These are phyloP conservation scores for Ascaphus truei DNA, from an alignment of 2,113 vertebrate species.

Conservation along the genomic window DNA sequence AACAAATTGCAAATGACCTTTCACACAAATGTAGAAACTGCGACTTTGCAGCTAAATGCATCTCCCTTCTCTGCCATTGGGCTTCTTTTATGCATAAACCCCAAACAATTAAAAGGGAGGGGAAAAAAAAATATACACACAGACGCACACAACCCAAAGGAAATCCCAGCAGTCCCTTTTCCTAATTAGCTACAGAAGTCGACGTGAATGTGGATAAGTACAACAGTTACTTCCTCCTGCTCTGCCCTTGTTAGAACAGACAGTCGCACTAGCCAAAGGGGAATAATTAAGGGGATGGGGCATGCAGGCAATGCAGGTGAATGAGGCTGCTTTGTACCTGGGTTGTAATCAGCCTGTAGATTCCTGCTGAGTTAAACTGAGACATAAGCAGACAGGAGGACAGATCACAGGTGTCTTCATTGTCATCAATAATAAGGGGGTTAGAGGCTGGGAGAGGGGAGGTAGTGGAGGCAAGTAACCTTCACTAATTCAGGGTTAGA, in stretches of 20 bases:
- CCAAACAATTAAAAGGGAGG: constrained; percentile 60
- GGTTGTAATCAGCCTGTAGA: constrained; percentile 36
- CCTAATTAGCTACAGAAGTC: constrained; percentile 61
- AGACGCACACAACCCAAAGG: not conserved
- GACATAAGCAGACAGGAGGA: constrained; percentile 25
- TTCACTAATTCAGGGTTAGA: too few relatives aligned
- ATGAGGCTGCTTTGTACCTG: not conserved
- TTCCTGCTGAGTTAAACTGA: constrained; percentile 39
- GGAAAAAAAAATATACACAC: constrained; percentile 44
- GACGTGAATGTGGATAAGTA: constrained; percentile 49
- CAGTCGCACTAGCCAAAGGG: constrained; percentile 50
- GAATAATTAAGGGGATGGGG: constrained; percentile 58
- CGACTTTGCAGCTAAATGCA: constrained; percentile 25
- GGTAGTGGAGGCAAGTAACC: too few relatives aligned
- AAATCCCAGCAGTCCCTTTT: constrained; percentile 52
- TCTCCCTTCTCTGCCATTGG: constrained; percentile 50
- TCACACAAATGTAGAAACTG: constrained; percentile 50
- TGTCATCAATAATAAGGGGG: constrained; percentile 21
- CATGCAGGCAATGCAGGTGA: constrained; percentile 35
- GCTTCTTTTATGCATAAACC: constrained; percentile 50
- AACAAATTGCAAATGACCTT: constrained; percentile 59
- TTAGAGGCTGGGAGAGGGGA: constrained; percentile 21
- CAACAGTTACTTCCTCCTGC: constrained; percentile 50
- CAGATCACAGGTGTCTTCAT: constrained; percentile 39
- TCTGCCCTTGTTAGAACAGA: constrained; percentile 52